Evolutionary conservation across 2,888 invertebrate species (phyloP), one percentile per base, ranked within the genome.

Genomic region (Netelia virgata): DNA sequence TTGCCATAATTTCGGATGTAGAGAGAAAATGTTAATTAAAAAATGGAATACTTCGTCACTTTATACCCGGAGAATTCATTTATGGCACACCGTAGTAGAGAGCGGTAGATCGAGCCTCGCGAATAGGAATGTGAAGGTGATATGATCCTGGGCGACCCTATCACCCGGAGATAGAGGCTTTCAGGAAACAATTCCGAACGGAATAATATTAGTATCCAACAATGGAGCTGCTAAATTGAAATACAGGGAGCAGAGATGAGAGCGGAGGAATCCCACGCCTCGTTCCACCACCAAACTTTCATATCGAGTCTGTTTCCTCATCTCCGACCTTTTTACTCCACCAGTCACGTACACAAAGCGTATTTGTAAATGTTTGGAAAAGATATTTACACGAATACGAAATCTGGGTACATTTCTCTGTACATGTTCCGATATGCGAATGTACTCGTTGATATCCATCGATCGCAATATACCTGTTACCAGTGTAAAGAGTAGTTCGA

Each of bases 151-250:
- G n/a, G 14, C 5, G 53, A 53, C 3, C 53, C n/a, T 8, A n/a
- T 14, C n/a, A 53, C n/a, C n/a, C 18, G 47, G 59, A 36, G 57
- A 47, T 66, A 59, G 43, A 89, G 89, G 90, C 89, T 88, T 90
- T 90, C 91, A 88, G 89, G 91, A 92, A 92, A 92, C 92, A 92
- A 92, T 92, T 91, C 91, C 90, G 86, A 91, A 92, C 92, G 92
- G 92, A 92, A 92, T 92, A 92, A 92, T 92, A 92, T 92, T 92
- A 92, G 92, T 92, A 92, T 92, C 92, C 89, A 91, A 92, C 92
- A 92, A 92, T 92, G 90, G 92, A 90, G 89, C 90, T 86, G 89
- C 91, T 91, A 92, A 92, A 92, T 92, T 92, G 92, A 92, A 92
- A 92, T 92, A 92, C 91, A 87, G 83, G 88, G 88, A 87, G 86